Percentiles rank a stretch among this genome's conserved stretches.
phyloP scores from a whole-genome alignment of 2,888 invertebrate species.

The Myopa testacea region DNA sequence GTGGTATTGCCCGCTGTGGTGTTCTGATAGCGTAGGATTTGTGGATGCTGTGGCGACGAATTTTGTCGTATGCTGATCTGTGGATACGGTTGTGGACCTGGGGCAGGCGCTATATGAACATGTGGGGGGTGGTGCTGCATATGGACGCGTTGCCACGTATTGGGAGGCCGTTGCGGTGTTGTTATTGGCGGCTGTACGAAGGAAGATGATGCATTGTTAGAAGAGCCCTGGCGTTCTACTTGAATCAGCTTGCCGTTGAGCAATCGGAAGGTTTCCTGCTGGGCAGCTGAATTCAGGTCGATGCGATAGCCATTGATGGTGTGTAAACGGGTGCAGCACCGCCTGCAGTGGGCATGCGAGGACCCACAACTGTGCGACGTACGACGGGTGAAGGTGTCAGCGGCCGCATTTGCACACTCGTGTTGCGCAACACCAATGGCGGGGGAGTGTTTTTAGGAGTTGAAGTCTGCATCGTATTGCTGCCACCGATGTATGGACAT shows the following conservation, averaged over 20 bases:
- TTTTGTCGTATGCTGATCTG: slow-evolving; percentile 52
- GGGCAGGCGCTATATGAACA: slow-evolving; percentile 49
- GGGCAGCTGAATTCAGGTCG: slow-evolving; percentile 68
- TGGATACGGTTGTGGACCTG: slow-evolving; percentile 30
- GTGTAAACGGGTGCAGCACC: slow-evolving; percentile 64
- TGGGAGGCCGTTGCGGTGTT: slow-evolving; percentile 38
- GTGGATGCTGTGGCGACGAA: slow-evolving; percentile 50
- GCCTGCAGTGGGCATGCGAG: slow-evolving; percentile 52
- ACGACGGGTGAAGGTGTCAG: slow-evolving; percentile 48
- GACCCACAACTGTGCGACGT: slow-evolving; percentile 60
- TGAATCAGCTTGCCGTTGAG: slow-evolving; percentile 68
- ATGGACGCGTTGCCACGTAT: slow-evolving; percentile 39
- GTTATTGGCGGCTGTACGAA: slow-evolving; percentile 41
- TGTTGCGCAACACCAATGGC: slow-evolving; percentile 61
- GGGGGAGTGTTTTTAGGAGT: slow-evolving; percentile 53
- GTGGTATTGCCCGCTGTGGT: slow-evolving; percentile 36
- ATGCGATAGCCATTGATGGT: slow-evolving; percentile 68
- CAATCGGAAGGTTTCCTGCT: slow-evolving; percentile 67
- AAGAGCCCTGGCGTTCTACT: slow-evolving; percentile 64
- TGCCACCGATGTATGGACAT: slow-evolving; percentile 51
- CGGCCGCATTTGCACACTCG: slow-evolving; percentile 59
- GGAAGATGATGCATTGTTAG: slow-evolving; percentile 33
- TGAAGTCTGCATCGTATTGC: slow-evolving; percentile 22
- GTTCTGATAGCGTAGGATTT: slow-evolving; percentile 45
- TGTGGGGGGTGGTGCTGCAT: slow-evolving; percentile 44